Evolutionary conservation across 2,888 invertebrate species (phyloP).

Genomic region (Dryadula phaetusa): DNA sequence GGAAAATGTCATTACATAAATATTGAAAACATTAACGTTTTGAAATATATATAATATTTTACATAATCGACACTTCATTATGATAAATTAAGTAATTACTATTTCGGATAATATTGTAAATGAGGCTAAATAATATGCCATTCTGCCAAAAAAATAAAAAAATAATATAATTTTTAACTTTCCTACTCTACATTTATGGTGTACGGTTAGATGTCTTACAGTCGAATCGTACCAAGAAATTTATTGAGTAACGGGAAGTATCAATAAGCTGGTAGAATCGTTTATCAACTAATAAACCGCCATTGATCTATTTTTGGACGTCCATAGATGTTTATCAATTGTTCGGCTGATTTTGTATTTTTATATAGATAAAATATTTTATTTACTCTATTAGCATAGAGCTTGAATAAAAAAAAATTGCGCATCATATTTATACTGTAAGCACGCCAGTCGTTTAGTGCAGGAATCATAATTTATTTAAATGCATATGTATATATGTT

Average conservation of each 20-base stretch:
- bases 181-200: too few relatives aligned
- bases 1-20: not conserved
- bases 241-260: constrained; percentile 36
- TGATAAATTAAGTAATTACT: not conserved
- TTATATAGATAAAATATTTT: not conserved
- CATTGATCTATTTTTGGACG: constrained; percentile 27
- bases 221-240: constrained; percentile 8
- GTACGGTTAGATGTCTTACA: not conserved
- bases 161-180: not conserved
- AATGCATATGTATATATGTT: not conserved
- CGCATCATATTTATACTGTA: not conserved
- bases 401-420: too few relatives aligned
- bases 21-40: not conserved
- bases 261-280: constrained; percentile 38
- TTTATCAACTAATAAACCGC: constrained; percentile 32
- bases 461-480: not conserved
- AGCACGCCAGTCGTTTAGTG: not conserved
- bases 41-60: too few relatives aligned
- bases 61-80: not conserved
- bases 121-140: not conserved
- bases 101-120: not conserved
- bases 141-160: not conserved
- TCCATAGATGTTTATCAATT: constrained; percentile 12
- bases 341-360: not conserved
- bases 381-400: not conserved